Conservation (phyloP, 2,888 invertebrate species). For the Dinocampus coccinellae region DNA sequence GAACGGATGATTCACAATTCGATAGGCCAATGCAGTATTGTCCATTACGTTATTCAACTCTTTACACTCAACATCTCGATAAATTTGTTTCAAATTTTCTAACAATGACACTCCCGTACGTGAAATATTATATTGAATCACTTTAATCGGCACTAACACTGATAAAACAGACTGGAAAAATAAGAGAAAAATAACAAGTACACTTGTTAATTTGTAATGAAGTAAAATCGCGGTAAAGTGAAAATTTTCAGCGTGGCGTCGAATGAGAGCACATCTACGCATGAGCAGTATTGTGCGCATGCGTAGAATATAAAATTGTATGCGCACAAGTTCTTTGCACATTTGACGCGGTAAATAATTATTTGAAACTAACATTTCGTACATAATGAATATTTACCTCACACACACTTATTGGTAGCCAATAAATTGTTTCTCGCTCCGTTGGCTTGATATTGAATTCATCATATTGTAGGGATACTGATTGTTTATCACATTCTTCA, state of each 20-base stretch:
- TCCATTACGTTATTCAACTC: constrained; percentile 40
- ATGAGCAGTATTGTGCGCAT: too few species aligned
- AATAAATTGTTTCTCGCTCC: constrained; percentile 40
- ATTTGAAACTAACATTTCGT: too few species aligned
- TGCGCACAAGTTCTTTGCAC: too few species aligned
- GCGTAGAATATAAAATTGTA: too few species aligned
- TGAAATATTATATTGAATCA: constrained; percentile 40
- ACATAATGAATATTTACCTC: constrained; percentile 48
- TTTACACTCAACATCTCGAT: constrained; percentile 46
- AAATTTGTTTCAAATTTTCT: constrained; percentile 43
- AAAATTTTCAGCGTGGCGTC: neutral
- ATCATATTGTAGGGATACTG: constrained; percentile 17
- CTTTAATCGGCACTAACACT: constrained; percentile 45
- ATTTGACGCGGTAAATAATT: too few species aligned
- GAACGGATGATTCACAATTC: constrained; percentile 53
- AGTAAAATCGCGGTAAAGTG: neutral
- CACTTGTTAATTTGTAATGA: neutral
- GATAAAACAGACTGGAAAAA: constrained; percentile 50
- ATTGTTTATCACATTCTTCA: constrained; percentile 1
- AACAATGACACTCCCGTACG: constrained; percentile 41
- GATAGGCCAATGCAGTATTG: constrained; percentile 50
- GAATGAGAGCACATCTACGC: too few species aligned
- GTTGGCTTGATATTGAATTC: neutral
- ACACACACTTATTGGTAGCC: constrained; percentile 50
- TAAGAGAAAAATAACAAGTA: too few species aligned